These are phyloP conservation scores for Chaetogeoica ovagalla DNA, from an alignment of 2,888 invertebrate species.

Conservation along the genomic window DNA sequence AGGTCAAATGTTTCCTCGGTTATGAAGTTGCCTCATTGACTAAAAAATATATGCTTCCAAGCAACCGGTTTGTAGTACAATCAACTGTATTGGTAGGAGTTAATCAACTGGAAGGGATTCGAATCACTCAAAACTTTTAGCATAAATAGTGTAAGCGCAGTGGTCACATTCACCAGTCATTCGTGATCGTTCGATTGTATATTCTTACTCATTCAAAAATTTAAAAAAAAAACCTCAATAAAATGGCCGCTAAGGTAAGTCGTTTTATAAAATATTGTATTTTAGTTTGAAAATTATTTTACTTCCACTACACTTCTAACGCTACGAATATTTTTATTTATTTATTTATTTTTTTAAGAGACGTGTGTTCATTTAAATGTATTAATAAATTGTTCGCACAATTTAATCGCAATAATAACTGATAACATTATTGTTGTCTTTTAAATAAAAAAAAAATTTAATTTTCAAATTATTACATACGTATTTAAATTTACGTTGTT, in stretches of 20 bases:
- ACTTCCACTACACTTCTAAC: not conserved
- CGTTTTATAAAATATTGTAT: not conserved
- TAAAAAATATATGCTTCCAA: constrained; percentile 7
- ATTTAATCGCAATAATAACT: no score
- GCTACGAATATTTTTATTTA: no score
- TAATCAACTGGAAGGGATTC: constrained; percentile 27
- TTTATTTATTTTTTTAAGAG: no score
- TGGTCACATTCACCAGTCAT: constrained; percentile 40
- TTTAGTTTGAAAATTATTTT: not conserved
- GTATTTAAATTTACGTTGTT: no score
- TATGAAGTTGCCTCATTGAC: constrained; percentile 25
- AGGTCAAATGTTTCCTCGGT: constrained; percentile 34
- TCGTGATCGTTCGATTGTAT: constrained; percentile 35
- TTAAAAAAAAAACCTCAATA: not conserved
- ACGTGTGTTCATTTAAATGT: no score
- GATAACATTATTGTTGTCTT: no score
- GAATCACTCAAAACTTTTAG: constrained; percentile 21
- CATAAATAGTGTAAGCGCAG: constrained; percentile 36
- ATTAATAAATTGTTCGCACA: no score
- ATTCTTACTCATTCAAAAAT: not conserved
- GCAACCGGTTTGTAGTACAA: constrained; percentile 26
- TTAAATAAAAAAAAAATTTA: no score
- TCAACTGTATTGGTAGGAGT: constrained; percentile 37
- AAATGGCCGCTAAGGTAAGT: constrained; percentile 50
- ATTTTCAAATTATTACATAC: no score